These are phyloP conservation scores for Marronus borbonicus DNA, from an alignment of 2,888 invertebrate genomes.

Conservation along the genomic window DNA sequence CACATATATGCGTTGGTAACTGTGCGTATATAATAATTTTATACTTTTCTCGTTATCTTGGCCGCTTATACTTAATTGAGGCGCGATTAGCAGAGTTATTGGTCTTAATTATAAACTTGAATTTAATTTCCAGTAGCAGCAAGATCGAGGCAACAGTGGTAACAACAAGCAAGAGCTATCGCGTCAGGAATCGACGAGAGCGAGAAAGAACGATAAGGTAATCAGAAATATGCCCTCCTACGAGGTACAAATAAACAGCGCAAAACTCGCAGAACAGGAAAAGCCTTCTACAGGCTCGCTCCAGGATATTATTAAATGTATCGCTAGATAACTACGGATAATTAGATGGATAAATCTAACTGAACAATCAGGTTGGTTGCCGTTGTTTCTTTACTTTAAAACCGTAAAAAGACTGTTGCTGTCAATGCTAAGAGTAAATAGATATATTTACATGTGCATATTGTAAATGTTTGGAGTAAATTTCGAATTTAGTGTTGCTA, in stretches of 20 bases:
- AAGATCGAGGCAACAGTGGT: conserved; percentile 16
- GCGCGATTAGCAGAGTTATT: conserved; percentile 44
- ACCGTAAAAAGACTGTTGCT: no score
- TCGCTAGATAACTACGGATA: conserved; percentile 51
- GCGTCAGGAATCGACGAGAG: conserved; percentile 26
- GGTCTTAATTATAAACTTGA: conserved; percentile 49
- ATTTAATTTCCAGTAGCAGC: conserved; percentile 52
- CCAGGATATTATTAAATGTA: conserved; percentile 52
- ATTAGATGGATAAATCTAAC: conserved; percentile 52
- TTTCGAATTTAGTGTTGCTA: no score
- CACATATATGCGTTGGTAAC: conserved; percentile 7
- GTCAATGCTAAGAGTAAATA: no score
- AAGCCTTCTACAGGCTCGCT: conserved; percentile 48
- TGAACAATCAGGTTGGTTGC: conserved; percentile 29
- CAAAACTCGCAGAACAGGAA: conserved; percentile 50
- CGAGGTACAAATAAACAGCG: conserved; percentile 49
- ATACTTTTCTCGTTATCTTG: conserved; percentile 36
- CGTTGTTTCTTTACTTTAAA: no score
- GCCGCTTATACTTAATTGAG: conserved; percentile 46
- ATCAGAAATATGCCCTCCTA: conserved; percentile 51
- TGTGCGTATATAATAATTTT: conserved; percentile 29
- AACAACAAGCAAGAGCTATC: conserved; percentile 20
- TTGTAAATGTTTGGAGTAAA: no score
- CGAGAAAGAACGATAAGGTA: conserved; percentile 38
- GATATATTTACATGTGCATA: no score